Base-by-base conservation (phyloP, 2,113 vertebrate genomes). In the Mystacornis crossleyi region DNA sequence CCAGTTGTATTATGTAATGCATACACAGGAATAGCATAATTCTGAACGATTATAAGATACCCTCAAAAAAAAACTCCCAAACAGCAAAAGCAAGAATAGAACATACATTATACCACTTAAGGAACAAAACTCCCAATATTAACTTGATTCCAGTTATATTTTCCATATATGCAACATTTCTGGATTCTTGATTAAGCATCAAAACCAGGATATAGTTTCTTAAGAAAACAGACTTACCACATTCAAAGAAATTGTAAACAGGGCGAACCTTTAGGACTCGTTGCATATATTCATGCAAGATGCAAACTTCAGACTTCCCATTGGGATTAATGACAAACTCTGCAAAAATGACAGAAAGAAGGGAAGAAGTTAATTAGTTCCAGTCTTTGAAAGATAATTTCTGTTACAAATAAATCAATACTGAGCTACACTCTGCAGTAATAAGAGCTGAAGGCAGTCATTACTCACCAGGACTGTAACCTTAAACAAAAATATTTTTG, bases 241-340 rank as follows among this genome's bases (percentile, higher is more conserved):
- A 99, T 99, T 99, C 99, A 98, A 99, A 99, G 98, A 99, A 99
- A 98, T 99, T 99, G 99, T 99, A 99, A 98, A 99, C 99, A 95
- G 99, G 99, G 96, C 99, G 99, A 97, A 99, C 99, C 97, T 99
- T 99, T 66, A 99, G 99, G 95, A 99, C 99, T 72, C 99, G 99
- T 97, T 99, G 99, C 99, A 99, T 99, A 97, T 99, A 99, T 98
- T 99, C 99, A 81, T 99, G 99, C 86, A 99, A 98, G 93, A 99
- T 99, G 97, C 99, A 99, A 95, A 99, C 99, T 98, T 99, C 99
- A 1, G 99, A 99, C 69, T 99, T 99, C 89, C 99, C 99, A 69
- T 99, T 99, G 53, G 99, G 99, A 97, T 99, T 99, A 97, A 99
- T 99, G 93, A 99, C 99, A 97, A 99, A 99, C 93, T 99, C 99